These are phyloP conservation scores for Oreonectes daqikongensis DNA, from an alignment of 2,797 vertebrate genomes.

Conservation along the genomic window DNA sequence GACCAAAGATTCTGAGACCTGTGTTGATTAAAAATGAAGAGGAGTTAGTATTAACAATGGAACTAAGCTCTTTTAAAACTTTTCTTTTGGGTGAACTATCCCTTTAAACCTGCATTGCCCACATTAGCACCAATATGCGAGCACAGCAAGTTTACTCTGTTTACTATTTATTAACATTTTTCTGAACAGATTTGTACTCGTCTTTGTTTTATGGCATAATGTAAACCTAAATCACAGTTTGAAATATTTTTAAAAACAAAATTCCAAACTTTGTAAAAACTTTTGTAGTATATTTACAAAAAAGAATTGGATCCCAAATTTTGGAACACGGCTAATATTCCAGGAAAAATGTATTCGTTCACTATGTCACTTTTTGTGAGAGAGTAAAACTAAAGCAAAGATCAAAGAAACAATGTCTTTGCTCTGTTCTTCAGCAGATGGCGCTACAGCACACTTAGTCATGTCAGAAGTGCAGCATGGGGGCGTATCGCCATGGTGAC, in stretches of 20 bases:
- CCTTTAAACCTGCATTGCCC: neutral
- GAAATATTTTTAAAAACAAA: neutral
- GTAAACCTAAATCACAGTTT: neutral
- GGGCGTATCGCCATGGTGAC: slow-evolving; percentile 59
- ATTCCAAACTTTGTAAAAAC: too few species aligned
- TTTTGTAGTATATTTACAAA: too few species aligned
- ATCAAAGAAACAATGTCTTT: neutral
- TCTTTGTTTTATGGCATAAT: neutral
- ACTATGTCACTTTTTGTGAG: neutral
- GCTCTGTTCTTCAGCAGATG: slow-evolving; percentile 52
- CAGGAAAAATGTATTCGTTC: too few species aligned
- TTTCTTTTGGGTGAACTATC: too few species aligned
- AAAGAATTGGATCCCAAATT: too few species aligned
- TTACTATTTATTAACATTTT: too few species aligned
- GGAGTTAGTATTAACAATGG: neutral
- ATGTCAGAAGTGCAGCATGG: slow-evolving; percentile 23
- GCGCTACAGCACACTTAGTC: slow-evolving; percentile 28
- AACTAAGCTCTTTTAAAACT: neutral
- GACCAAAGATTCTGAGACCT: slow-evolving; percentile 94
- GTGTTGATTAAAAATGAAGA: neutral
- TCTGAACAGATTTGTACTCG: neutral
- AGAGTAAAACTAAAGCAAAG: neutral
- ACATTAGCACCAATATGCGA: neutral
- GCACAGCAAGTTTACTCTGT: too few species aligned
- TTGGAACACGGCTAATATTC: too few species aligned